Conservation (phyloP, 2,888 invertebrate species). For the Scaptomyza caliginosa region DNA sequence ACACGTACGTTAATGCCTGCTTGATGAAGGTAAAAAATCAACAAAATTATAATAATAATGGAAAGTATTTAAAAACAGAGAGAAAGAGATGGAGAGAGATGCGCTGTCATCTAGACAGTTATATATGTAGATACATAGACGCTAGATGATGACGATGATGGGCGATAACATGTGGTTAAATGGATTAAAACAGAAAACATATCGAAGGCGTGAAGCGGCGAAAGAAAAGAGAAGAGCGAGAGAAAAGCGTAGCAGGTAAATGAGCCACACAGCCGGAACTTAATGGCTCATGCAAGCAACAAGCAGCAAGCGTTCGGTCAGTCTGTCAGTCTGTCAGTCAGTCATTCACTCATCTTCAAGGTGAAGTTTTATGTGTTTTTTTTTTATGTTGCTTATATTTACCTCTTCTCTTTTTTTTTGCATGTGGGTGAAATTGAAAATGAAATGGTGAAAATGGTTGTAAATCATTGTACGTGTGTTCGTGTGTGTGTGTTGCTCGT, state of each 20-base stretch:
- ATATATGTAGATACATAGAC: slow-evolving; percentile 49
- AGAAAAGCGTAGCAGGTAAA: slow-evolving; percentile 54
- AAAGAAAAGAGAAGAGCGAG: slow-evolving; percentile 27
- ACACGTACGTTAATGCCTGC: slow-evolving; percentile 52
- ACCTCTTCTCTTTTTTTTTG: slow-evolving; percentile 40
- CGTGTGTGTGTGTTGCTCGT: slow-evolving; percentile 2
- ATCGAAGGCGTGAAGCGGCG: slow-evolving; percentile 48
- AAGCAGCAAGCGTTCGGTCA: slow-evolving; percentile 14
- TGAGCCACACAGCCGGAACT: slow-evolving; percentile 71
- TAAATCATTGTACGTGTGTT: not conserved
- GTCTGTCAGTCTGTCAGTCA: slow-evolving; percentile 9
- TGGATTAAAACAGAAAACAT: slow-evolving; percentile 62
- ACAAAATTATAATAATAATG: slow-evolving; percentile 71
- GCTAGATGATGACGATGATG: slow-evolving; percentile 49
- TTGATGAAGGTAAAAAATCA: slow-evolving; percentile 64
- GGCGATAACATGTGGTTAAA: slow-evolving; percentile 73
- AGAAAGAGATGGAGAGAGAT: slow-evolving; percentile 15
- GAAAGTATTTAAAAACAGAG: slow-evolving; percentile 67
- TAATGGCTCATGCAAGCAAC: slow-evolving; percentile 34
- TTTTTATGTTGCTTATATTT: slow-evolving; percentile 4
- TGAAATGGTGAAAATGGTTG: slow-evolving; percentile 32
- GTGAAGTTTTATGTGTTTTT: slow-evolving; percentile 62
- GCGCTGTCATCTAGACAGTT: slow-evolving; percentile 24
- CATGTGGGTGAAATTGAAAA: slow-evolving; percentile 70
- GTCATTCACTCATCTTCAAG: slow-evolving; percentile 49